These are phyloP conservation scores for Busseola fusca DNA, from an alignment of 2,888 invertebrate genomes.

Conservation along the genomic window DNA sequence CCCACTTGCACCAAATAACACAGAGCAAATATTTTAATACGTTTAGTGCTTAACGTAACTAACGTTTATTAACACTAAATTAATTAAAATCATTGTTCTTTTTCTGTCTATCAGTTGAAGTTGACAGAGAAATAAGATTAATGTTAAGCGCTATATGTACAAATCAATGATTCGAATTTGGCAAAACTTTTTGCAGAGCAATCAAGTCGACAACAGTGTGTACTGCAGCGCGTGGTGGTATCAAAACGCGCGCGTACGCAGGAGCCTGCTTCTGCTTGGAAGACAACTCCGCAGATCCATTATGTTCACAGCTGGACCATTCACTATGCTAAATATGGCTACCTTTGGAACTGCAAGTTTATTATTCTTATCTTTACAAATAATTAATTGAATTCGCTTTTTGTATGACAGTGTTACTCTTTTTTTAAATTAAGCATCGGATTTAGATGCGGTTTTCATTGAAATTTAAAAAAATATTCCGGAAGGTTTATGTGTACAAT, in stretches of 20 bases:
- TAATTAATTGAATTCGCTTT: no score
- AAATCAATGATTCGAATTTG: background rate
- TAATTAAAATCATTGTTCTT: background rate
- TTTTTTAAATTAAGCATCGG: background rate
- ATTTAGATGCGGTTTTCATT: background rate
- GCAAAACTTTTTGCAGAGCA: constrained; percentile 67
- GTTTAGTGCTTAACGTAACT: no score
- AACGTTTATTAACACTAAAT: background rate
- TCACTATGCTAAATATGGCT: constrained; percentile 74
- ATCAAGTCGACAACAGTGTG: constrained; percentile 72
- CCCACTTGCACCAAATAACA: no score
- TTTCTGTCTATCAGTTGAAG: background rate
- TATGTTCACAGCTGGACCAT: constrained; percentile 79
- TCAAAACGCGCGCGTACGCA: constrained; percentile 68
- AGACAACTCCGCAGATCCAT: constrained; percentile 75
- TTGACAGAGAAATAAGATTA: background rate
- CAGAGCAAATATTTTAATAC: no score
- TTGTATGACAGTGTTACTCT: background rate
- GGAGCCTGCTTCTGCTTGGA: constrained; percentile 72
- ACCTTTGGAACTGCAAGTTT: constrained; percentile 78
- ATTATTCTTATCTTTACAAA: background rate
- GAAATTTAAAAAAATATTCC: background rate
- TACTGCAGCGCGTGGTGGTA: constrained; percentile 80
- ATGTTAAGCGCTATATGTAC: background rate
- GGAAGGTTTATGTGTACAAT: background rate